These are phyloP conservation scores for Dryococelus australis DNA, from an alignment of 2,888 invertebrate species.

Conservation along the genomic window DNA sequence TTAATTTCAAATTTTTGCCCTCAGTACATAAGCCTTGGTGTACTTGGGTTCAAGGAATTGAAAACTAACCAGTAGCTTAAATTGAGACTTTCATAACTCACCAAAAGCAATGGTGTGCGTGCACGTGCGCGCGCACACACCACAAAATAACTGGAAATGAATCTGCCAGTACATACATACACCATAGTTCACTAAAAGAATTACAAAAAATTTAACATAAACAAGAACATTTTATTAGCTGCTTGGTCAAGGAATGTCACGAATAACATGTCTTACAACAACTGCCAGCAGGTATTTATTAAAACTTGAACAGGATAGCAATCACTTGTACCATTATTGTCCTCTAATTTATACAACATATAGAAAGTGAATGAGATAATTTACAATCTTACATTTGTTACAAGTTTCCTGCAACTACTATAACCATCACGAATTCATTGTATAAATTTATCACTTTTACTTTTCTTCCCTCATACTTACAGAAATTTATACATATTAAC, in stretches of 20 bases:
- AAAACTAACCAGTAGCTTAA: too few species aligned
- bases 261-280: constrained; percentile 23
- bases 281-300: constrained; percentile 27
- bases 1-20: too few species aligned
- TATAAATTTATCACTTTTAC: not conserved
- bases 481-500: constrained; percentile 16
- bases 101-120: too few species aligned
- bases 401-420: not conserved
- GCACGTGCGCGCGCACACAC: too few species aligned
- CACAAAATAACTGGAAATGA: too few species aligned
- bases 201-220: not conserved
- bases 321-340: not conserved
- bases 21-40: too few species aligned
- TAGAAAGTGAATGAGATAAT: not conserved
- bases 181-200: too few species aligned
- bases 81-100: too few species aligned
- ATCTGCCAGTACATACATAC: too few species aligned
- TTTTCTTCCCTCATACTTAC: not conserved
- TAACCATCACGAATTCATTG: not conserved
- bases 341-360: not conserved
- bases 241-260: constrained; percentile 13
- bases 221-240: constrained; percentile 11
- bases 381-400: not conserved
- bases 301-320: not conserved
- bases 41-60: too few species aligned